A percentile compares a stretch with the other conserved stretches of the same genome.
Evolutionary conservation across 1,140 invertebrate genomes (phyloP).

Genomic region (Steinernema khuongi): DNA sequence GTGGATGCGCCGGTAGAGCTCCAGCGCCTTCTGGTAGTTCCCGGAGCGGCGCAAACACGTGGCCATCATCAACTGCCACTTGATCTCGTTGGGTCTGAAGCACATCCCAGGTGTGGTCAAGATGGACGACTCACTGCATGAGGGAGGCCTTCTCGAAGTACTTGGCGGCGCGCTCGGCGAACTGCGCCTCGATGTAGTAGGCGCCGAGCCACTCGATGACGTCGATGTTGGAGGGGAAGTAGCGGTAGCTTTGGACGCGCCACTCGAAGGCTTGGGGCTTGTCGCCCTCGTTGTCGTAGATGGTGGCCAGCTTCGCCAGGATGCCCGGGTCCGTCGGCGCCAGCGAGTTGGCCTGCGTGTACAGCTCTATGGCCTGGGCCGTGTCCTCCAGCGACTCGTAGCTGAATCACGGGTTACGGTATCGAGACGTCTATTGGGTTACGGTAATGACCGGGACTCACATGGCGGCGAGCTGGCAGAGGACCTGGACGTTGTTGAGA

Average conservation of each 20-base stretch:
- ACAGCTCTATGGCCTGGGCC: conserved; percentile 71
- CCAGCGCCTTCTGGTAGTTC: conserved; percentile 56
- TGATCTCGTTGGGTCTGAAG: conserved; percentile 55
- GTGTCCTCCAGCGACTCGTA: conserved; percentile 70
- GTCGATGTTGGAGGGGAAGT: conserved; percentile 79
- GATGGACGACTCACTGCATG: conserved; percentile 67
- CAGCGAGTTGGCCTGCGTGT: conserved; percentile 76
- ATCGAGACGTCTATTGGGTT: too few relatives aligned
- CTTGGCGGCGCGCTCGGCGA: conserved; percentile 78
- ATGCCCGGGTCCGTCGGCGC: conserved; percentile 77
- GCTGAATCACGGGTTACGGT: conserved; percentile 38
- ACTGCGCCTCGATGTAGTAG: conserved; percentile 82
- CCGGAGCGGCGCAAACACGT: conserved; percentile 52
- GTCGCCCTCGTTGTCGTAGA: conserved; percentile 78
- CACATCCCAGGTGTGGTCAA: neutral
- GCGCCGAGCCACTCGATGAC: conserved; percentile 85
- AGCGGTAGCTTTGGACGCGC: conserved; percentile 71
- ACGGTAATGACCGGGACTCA: conserved; percentile 59
- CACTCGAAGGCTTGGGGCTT: conserved; percentile 75
- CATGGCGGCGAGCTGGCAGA: conserved; percentile 77
- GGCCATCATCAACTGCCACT: conserved; percentile 58
- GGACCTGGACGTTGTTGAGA: conserved; percentile 73
- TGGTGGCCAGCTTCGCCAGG: conserved; percentile 74
- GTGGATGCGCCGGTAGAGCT: conserved; percentile 53
- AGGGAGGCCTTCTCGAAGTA: conserved; percentile 81